Base-by-base conservation (phyloP, 1,140 invertebrate species). In the Sminthurides bifidus region DNA sequence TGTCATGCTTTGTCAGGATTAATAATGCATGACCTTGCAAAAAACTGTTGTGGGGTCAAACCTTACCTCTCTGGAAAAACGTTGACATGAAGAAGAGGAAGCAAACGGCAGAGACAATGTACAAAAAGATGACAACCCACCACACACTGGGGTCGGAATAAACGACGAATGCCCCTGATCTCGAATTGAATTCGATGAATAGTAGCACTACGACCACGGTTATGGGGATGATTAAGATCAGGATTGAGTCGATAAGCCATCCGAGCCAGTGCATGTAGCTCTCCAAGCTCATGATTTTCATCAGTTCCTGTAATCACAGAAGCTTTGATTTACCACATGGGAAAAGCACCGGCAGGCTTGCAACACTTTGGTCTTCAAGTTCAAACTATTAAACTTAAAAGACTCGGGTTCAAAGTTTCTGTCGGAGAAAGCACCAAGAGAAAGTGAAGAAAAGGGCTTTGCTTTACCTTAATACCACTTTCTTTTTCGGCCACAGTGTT, bases 1-100 rank as follows among this genome's bases (percentile, higher is more conserved):
- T 29, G 51, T 44, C 37, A 31, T 40, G n/a, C 1, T 54, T 46
- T 45, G 3, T 30, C 3, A 40, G 17, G 19, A 24, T 3, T 24
- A 29, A 29, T 23, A 41, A 40, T n/a, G n/a, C n/a, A n/a, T n/a
- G n/a, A n/a, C n/a, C n/a, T n/a, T n/a, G n/a, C n/a, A n/a, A 52
- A 29, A 10, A 17, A 38, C 35, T n/a, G n/a, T n/a, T n/a, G 24
- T 52, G 5, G 10, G 27, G 5, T 3, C 45, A 24, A 6, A 45
- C 31, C 46, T 38, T 56, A 63, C 61, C 38, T 58, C 33, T 60
- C 21, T 58, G 35, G 43, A 63, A 63, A 27, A 63, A 57, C n/a
- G 52, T 30, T 4, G 54, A 54, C 14, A 63, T 41, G n/a, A 54
- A 57, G 50, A 60, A 63, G 26, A 59, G 60, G 35, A 52, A 60